phyloP scores from a whole-genome alignment of 2,888 invertebrate genomes.

The Papilio demoleus region DNA sequence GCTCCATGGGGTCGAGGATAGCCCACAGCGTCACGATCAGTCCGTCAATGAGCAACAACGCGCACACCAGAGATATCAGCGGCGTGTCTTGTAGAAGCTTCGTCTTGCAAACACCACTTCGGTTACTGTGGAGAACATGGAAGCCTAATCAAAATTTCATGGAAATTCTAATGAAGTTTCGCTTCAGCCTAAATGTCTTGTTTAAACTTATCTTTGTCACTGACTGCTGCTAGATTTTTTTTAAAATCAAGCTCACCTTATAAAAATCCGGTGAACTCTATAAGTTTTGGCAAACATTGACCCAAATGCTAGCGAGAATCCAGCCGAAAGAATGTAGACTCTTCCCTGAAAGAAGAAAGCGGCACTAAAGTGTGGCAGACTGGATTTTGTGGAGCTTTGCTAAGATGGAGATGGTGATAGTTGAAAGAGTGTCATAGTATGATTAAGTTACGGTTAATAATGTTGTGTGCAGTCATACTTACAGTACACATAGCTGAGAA shows the following conservation, averaged over 20 bases:
- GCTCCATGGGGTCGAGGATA: constrained; percentile 92
- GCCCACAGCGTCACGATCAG: constrained; percentile 93
- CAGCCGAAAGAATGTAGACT: constrained; percentile 94
- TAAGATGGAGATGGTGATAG: no score
- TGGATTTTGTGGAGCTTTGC: no score
- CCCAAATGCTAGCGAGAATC: constrained; percentile 95
- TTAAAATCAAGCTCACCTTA: constrained; percentile 70
- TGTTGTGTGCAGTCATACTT: constrained; percentile 69
- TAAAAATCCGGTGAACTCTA: constrained; percentile 95
- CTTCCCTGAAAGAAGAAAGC: constrained; percentile 88
- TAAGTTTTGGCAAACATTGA: constrained; percentile 98
- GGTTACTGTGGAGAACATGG: constrained; percentile 78
- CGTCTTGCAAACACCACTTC: constrained; percentile 92
- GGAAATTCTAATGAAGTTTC: background rate
- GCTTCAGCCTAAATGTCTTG: background rate
- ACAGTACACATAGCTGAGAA: constrained; percentile 94
- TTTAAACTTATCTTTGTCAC: no score
- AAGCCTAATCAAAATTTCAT: background rate
- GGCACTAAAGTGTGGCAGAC: constrained; percentile 20
- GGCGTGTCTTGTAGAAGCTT: constrained; percentile 96
- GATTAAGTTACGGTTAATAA: no score
- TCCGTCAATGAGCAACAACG: constrained; percentile 91
- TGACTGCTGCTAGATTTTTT: constrained; percentile 14
- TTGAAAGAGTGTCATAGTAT: no score
- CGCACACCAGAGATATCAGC: constrained; percentile 92